A percentile compares a stretch with the other conserved stretches of the same genome.
These are phyloP conservation scores for Hypocryptadius cinnamomeus DNA, from an alignment of 2,113 vertebrate species.

Conservation along the genomic window DNA sequence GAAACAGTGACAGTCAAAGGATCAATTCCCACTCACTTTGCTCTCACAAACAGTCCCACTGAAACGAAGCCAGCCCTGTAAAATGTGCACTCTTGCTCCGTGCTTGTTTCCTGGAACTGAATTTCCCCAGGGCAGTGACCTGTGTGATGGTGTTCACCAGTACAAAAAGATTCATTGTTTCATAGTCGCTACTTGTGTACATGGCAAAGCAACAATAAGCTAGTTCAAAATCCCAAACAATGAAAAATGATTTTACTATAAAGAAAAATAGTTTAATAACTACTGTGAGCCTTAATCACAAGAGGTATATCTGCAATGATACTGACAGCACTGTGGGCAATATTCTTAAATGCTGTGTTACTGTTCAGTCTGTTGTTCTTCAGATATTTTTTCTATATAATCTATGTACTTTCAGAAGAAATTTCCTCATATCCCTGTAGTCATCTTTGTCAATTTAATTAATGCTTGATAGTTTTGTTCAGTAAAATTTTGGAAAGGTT, in stretches of 20 bases:
- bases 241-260: not conserved
- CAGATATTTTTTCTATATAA: not conserved
- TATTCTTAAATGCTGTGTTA: not conserved
- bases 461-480: not conserved
- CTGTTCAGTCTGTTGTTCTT: not conserved
- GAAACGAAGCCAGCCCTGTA: not conserved
- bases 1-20: not conserved
- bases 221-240: not conserved
- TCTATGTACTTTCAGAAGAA: not conserved
- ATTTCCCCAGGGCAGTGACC: not conserved
- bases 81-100: not conserved
- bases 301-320: not conserved
- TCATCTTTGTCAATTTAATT: not conserved
- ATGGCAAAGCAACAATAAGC: not conserved
- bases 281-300: not conserved
- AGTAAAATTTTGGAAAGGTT: conserved; percentile 1
- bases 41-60: not conserved
- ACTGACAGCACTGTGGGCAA: not conserved
- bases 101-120: not conserved
- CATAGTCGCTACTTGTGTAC: not conserved
- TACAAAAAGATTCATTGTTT: not conserved
- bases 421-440: not conserved
- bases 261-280: not conserved
- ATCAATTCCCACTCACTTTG: not conserved
- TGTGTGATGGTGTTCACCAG: not conserved